Evolutionary conservation across 2,113 vertebrate genomes (phyloP).

Genomic region (Ceuthmochares aereus): DNA sequence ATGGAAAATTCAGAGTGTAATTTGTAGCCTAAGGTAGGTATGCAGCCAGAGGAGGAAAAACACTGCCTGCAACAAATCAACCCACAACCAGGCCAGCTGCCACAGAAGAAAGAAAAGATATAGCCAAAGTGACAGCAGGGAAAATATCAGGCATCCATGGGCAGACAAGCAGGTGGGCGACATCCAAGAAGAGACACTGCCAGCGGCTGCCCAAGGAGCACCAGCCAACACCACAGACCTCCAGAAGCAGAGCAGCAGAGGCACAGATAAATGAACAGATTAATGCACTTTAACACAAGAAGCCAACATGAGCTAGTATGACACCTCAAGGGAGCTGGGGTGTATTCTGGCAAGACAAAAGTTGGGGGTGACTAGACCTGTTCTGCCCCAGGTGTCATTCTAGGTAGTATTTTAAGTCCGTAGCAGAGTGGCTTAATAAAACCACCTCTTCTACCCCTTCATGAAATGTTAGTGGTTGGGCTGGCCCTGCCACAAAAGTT

Average conservation of each 20-base stretch:
- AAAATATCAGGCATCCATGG: background rate
- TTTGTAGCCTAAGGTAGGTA: background rate
- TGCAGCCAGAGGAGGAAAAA: background rate
- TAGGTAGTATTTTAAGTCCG: background rate
- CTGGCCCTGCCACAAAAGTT: background rate
- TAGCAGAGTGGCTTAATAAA: background rate
- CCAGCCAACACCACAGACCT: background rate
- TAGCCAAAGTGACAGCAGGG: slow-evolving; percentile 4
- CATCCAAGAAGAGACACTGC: background rate
- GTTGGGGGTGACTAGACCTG: background rate
- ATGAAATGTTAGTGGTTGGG: background rate
- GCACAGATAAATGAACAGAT: background rate
- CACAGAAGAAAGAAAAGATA: background rate
- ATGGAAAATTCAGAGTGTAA: slow-evolving; percentile 16
- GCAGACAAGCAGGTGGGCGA: slow-evolving; percentile 12
- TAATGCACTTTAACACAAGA: background rate
- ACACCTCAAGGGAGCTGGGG: background rate
- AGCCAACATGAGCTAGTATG: rapidly evolving
- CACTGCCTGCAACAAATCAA: slow-evolving; percentile 19
- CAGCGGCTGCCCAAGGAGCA: background rate
- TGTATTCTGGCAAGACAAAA: background rate
- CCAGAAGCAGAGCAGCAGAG: background rate
- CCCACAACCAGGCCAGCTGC: background rate
- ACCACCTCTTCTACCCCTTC: background rate
- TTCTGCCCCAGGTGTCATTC: background rate